phyloP scores from a whole-genome alignment of 2,888 invertebrate genomes.

The Hydroisotoma schaefferi region DNA sequence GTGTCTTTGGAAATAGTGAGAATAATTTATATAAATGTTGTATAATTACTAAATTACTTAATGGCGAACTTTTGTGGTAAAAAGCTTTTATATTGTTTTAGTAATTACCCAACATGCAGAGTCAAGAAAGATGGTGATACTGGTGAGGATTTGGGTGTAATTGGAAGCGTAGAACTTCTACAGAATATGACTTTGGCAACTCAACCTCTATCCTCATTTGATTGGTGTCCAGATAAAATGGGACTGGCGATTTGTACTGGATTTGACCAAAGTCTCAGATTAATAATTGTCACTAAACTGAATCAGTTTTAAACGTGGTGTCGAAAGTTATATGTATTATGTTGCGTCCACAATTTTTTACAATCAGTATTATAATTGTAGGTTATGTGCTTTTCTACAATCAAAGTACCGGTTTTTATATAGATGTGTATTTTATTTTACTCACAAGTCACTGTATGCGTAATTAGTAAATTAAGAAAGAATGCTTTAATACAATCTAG shows the following conservation, averaged over 20 bases:
- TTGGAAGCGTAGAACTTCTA: slow-evolving; percentile 69
- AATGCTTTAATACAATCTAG: no score
- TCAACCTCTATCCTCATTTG: slow-evolving; percentile 83
- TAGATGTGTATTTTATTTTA: no score
- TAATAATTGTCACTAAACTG: slow-evolving; percentile 83
- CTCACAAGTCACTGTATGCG: no score
- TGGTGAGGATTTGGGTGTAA: slow-evolving; percentile 68
- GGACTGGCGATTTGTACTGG: slow-evolving; percentile 84
- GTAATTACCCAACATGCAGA: slow-evolving; percentile 75
- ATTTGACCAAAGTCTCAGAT: slow-evolving; percentile 84
- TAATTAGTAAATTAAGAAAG: no score
- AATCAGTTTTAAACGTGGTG: slow-evolving; percentile 33
- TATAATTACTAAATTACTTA: neutral
- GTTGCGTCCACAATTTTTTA: no score
- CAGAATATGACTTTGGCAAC: slow-evolving; percentile 77
- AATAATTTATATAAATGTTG: neutral
- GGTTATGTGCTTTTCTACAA: no score
- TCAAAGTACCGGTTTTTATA: no score
- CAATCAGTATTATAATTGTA: no score
- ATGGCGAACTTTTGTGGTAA: neutral
- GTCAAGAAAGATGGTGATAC: slow-evolving; percentile 64
- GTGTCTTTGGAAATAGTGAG: slow-evolving; percentile 91
- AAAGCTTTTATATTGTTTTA: slow-evolving; percentile 51
- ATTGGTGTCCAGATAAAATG: slow-evolving; percentile 87
- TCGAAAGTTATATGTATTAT: neutral